Percentiles rank a stretch among this genome's conserved stretches.
Conservation (phyloP, 2,888 invertebrate genomes). For the Bugulina stolonifera region DNA sequence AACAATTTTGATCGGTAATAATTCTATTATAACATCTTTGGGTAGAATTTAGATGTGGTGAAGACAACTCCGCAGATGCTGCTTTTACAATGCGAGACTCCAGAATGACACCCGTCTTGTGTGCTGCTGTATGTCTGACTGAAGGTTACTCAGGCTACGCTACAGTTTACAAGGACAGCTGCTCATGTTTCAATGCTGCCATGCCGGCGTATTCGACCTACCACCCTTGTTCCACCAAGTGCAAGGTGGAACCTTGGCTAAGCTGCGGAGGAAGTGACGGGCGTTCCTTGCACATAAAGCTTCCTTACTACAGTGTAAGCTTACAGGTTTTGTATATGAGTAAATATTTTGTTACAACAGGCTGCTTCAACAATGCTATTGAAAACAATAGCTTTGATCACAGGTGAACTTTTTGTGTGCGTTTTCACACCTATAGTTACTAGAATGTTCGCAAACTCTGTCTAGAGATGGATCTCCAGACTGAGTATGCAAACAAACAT, state of each 20-base stretch:
- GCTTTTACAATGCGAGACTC: background rate
- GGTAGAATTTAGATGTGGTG: background rate
- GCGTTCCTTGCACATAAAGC: background rate
- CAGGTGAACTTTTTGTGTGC: no score
- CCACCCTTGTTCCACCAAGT: background rate
- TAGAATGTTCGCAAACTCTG: no score
- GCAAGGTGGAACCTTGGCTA: slow-evolving; percentile 1
- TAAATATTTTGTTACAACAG: no score
- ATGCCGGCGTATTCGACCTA: background rate
- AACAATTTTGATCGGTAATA: no score
- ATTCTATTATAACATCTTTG: no score
- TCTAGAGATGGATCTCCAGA: no score
- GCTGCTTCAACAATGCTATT: no score
- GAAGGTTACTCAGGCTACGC: slow-evolving; percentile 24
- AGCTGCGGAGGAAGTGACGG: background rate
- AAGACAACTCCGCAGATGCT: background rate
- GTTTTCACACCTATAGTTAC: no score
- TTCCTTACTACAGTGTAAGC: background rate
- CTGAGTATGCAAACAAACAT: no score
- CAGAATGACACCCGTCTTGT: slow-evolving; percentile 6
- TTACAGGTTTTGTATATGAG: no score
- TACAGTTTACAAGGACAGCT: background rate
- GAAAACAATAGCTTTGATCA: no score
- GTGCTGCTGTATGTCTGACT: background rate
- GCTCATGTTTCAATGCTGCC: background rate